Percentiles rank a stretch among this genome's conserved stretches.
Conservation (phyloP, 2,113 vertebrate genomes). For the Ranitomeya imitator region DNA sequence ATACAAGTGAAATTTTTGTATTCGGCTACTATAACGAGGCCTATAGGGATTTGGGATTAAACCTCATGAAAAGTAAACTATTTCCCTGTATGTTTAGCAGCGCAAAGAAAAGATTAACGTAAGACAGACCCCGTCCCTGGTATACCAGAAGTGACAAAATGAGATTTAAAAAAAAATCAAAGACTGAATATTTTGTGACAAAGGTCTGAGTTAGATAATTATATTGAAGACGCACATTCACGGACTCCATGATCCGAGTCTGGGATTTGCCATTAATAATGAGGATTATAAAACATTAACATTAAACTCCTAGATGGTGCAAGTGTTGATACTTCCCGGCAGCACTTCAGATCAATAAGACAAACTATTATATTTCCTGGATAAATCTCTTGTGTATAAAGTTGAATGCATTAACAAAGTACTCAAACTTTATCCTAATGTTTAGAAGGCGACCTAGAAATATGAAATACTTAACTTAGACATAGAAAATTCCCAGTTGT, state of each 20-base stretch:
- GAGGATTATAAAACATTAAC: constrained; percentile 28
- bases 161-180: constrained; percentile 42
- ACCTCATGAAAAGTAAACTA: constrained; percentile 67
- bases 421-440: neutral
- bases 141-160: constrained; percentile 49
- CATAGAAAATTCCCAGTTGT: neutral
- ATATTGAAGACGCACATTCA: constrained; percentile 15
- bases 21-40: constrained; percentile 72
- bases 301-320: constrained; percentile 4
- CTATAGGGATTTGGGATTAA: constrained; percentile 70
- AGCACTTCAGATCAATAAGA: constrained; percentile 32
- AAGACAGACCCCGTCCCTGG: constrained; percentile 56
- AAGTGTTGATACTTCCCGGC: constrained; percentile 39
- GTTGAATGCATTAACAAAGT: constrained; percentile 2
- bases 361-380: constrained; percentile 29
- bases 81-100: constrained; percentile 65
- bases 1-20: constrained; percentile 70
- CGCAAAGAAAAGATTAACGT: constrained; percentile 63
- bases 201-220: constrained; percentile 12
- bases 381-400: constrained; percentile 23
- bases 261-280: neutral
- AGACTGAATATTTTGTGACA: constrained; percentile 22
- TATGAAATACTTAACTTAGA: neutral
- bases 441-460: neutral
- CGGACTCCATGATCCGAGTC: neutral